phyloP scores from a whole-genome alignment of 1,140 invertebrate genomes.

The Leptinotarsa texana region DNA sequence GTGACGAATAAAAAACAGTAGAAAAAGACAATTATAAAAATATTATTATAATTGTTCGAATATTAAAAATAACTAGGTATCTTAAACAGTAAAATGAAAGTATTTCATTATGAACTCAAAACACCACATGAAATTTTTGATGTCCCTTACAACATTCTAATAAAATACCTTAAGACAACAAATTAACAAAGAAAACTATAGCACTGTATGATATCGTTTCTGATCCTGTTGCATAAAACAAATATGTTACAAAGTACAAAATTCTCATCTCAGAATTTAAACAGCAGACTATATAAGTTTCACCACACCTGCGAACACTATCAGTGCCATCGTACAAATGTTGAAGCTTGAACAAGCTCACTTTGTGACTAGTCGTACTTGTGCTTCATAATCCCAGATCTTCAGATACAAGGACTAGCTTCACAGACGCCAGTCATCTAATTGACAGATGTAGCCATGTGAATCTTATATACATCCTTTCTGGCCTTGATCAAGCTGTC shows the following conservation, averaged over 20 bases:
- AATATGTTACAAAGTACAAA: constrained; percentile 22
- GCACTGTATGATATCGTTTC: neutral
- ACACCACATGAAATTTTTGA: constrained; percentile 33
- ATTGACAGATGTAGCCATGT: too few relatives aligned
- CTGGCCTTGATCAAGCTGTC: too few relatives aligned
- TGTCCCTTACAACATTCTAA: constrained; percentile 19
- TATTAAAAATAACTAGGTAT: constrained; percentile 10
- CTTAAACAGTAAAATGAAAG: neutral
- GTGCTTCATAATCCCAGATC: too few relatives aligned
- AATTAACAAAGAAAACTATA: neutral
- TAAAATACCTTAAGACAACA: neutral
- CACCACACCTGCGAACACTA: too few relatives aligned
- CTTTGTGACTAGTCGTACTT: too few relatives aligned
- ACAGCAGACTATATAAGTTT: too few relatives aligned
- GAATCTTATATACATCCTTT: too few relatives aligned
- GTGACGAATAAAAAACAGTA: constrained; percentile 31
- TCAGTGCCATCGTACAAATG: too few relatives aligned
- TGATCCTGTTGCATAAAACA: constrained; percentile 1
- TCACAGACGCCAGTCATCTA: too few relatives aligned
- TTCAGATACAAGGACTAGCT: too few relatives aligned
- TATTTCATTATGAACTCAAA: constrained; percentile 15
- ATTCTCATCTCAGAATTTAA: constrained; percentile 25
- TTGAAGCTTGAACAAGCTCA: too few relatives aligned
- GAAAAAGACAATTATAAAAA: constrained; percentile 23
- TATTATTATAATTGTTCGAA: constrained; percentile 25